phyloP scores from a whole-genome alignment of 2,113 vertebrate species.

The Mugil cephalus region DNA sequence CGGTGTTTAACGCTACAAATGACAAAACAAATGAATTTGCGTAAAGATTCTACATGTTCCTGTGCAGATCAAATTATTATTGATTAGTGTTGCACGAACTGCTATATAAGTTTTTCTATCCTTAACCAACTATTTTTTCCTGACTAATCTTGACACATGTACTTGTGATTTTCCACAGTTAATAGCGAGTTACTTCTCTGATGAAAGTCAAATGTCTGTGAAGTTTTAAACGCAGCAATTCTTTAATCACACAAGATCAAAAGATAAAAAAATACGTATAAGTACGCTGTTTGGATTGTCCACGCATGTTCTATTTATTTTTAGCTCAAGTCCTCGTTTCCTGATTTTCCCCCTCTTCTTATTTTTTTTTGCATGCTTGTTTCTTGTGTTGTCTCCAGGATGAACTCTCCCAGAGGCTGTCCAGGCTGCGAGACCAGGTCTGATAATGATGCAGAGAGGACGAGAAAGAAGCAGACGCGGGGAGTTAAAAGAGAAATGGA shows the following conservation, averaged over 20 bases:
- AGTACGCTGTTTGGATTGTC: background rate
- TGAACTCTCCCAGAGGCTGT: slow-evolving; percentile 90
- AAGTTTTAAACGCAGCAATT: background rate
- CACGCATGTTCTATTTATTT: background rate
- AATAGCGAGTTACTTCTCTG: background rate
- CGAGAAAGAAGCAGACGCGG: background rate
- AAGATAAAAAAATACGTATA: too few relatives aligned
- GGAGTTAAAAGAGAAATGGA: background rate
- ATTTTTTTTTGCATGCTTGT: background rate
- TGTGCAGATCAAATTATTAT: too few relatives aligned
- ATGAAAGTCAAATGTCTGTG: background rate
- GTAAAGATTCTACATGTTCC: too few relatives aligned
- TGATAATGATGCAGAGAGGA: slow-evolving; percentile 56
- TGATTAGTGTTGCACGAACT: too few relatives aligned
- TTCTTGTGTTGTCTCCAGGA: slow-evolving; percentile 78
- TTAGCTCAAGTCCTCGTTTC: too few relatives aligned
- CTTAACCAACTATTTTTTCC: background rate
- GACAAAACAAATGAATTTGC: too few relatives aligned
- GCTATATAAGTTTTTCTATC: background rate
- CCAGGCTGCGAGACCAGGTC: slow-evolving; percentile 90
- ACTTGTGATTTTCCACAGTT: background rate
- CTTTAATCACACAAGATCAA: background rate
- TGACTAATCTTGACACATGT: background rate
- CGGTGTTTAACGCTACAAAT: too few relatives aligned
- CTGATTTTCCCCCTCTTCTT: too few relatives aligned